phyloP scores from a whole-genome alignment of 53 echinoderm and acorn worm species.

The Glandiceps talaboti region DNA sequence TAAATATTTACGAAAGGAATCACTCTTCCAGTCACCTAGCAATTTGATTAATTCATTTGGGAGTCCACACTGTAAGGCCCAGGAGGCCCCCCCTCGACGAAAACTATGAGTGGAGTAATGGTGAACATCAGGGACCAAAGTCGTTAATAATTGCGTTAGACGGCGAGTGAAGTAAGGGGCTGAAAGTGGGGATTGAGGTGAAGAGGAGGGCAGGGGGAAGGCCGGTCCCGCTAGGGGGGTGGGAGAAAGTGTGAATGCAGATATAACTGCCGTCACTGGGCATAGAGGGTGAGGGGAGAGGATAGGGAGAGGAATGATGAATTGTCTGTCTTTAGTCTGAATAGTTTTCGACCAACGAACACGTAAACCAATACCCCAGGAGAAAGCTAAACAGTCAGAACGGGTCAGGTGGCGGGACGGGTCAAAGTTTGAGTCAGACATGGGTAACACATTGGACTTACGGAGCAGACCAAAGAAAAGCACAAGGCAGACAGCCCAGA shows the following conservation, averaged over 20 bases:
- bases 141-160: no score
- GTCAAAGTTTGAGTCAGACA: not conserved
- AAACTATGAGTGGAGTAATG: no score
- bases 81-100: no score
- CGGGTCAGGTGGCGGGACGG: not conserved
- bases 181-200: not conserved
- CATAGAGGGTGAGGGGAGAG: not conserved
- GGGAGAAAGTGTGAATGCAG: not conserved
- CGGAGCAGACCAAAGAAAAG: slow-evolving; percentile 1
- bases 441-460: slow-evolving; percentile 3
- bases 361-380: not conserved
- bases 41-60: no score
- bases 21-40: no score
- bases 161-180: no score
- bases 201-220: not conserved
- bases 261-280: not conserved
- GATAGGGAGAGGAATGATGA: not conserved
- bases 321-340: not conserved
- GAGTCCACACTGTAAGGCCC: no score
- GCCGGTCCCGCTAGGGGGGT: not conserved
- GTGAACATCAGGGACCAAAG: no score
- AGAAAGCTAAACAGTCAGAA: not conserved
- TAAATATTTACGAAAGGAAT: no score
- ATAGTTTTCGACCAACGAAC: not conserved
- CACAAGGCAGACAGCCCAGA: not conserved